Conservation (phyloP, 2,113 vertebrate genomes). For the Larimichthys polyactis region DNA sequence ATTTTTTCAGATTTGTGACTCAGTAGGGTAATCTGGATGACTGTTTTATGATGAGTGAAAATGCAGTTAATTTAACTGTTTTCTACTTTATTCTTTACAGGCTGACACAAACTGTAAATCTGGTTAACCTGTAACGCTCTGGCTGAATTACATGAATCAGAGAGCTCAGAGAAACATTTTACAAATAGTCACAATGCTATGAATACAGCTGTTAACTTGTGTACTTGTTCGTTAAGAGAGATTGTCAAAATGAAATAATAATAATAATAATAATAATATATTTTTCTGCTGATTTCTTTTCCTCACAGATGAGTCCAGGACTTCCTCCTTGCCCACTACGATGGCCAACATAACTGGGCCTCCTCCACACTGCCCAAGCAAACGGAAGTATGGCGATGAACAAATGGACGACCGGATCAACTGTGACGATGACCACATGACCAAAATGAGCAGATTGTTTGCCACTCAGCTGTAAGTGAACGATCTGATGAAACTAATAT, state of each 20-base stretch:
- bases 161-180: background rate
- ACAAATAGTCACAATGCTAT: background rate
- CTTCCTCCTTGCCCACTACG: constrained; percentile 88
- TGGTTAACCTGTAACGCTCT: background rate
- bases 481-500: background rate
- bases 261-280: no score
- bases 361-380: constrained; percentile 92
- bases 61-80: background rate
- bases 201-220: background rate
- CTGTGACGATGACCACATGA: constrained; percentile 91
- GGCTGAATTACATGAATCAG: background rate
- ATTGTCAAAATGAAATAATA: background rate
- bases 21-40: background rate
- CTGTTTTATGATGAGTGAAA: background rate
- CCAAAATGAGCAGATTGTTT: constrained; percentile 96
- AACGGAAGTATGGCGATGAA: constrained; percentile 93
- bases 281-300: constrained; percentile 81
- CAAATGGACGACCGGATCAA: constrained; percentile 90
- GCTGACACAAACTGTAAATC: background rate
- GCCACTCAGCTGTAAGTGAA: constrained; percentile 92
- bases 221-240: background rate
- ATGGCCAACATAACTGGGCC: constrained; percentile 90
- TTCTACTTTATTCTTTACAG: background rate
- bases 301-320: constrained; percentile 90
- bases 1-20: background rate